Conservation (phyloP, 2,113 vertebrate genomes). For the Lampris megalopsis region DNA sequence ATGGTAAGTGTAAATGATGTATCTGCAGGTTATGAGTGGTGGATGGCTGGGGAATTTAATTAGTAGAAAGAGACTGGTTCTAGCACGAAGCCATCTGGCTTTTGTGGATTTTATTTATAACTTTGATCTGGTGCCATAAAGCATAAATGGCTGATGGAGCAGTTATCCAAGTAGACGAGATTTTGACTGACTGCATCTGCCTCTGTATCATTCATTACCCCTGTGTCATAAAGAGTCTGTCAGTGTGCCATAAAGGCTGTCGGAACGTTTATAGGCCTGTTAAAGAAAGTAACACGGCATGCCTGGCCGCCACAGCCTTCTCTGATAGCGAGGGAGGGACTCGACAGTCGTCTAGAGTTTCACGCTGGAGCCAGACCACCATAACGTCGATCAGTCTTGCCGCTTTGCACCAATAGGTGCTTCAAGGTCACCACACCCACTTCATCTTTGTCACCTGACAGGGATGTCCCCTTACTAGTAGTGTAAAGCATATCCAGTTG, state of each 20-base stretch:
- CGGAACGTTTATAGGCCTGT: constrained; percentile 72
- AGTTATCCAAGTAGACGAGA: constrained; percentile 65
- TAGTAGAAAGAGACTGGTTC: constrained; percentile 25
- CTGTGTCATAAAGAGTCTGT: constrained; percentile 65
- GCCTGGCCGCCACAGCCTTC: constrained; percentile 51
- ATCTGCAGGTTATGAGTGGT: background rate
- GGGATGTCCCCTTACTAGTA: constrained; percentile 10
- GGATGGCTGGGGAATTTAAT: constrained; percentile 18
- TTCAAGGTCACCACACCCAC: constrained; percentile 42
- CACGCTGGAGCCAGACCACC: constrained; percentile 62
- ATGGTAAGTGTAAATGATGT: constrained; percentile 12
- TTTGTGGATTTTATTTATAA: constrained; percentile 39
- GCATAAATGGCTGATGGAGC: constrained; percentile 57
- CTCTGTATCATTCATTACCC: constrained; percentile 61
- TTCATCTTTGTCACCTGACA: constrained; percentile 41
- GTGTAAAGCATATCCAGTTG: constrained; percentile 24
- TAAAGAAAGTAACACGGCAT: constrained; percentile 69
- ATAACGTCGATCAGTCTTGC: constrained; percentile 50
- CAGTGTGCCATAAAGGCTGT: constrained; percentile 70
- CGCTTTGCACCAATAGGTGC: constrained; percentile 36
- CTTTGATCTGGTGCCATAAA: constrained; percentile 61
- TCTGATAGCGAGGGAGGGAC: constrained; percentile 54
- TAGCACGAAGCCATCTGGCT: constrained; percentile 48
- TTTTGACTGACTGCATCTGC: constrained; percentile 59
- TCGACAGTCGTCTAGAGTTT: constrained; percentile 64